Base-by-base conservation (phyloP, 1,140 invertebrate species). In the Mylabris phalerata region DNA sequence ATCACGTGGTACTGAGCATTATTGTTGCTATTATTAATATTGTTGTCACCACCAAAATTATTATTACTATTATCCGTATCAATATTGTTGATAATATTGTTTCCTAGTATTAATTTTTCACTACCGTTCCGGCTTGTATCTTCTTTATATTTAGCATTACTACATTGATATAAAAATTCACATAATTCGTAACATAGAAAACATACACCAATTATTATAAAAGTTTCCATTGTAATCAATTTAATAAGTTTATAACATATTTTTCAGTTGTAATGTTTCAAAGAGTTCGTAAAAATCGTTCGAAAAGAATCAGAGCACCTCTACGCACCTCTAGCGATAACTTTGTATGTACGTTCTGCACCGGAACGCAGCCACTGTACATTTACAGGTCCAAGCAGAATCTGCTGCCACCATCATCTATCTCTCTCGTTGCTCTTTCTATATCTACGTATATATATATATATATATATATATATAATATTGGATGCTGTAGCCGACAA, bases 131-230 rank as follows among this genome's bases (percentile, higher is more conserved):
- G 32, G 7, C 7, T 32, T 32, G 7, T 32, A 32, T 32, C 32
- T 57, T 54, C 50, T 56, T 57, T 9, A 41, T 50, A 19, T 57
- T 61, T 48, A 9, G 27, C 26, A 1, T 41, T 61, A 50, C 54
- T 62, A 61, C 68, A 73, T 59, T 73, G 67, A 57, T 69, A 63
- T 24, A 73, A 52, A 45, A 80, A 65, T 48, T 80, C 77, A 61
- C 78, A 80, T 56, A 80, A 68, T 67, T 79, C 78, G 62, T 81
- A 81, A 61, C 79, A 81, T 50, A 81, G 65, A 52, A 81, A 73
- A 68, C 76, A 81, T 48, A 80, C 75, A 10, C 79, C 78, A 48
- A 81, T 69, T 49, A 81, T 76, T 42, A 80, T 67, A 49, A 79
- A 79, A 48, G 78, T 79, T 75, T 81, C 79, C 79, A 81, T 81